phyloP scores from a whole-genome alignment of 1,140 invertebrate genomes.

The Homalodisca vitripennis region DNA sequence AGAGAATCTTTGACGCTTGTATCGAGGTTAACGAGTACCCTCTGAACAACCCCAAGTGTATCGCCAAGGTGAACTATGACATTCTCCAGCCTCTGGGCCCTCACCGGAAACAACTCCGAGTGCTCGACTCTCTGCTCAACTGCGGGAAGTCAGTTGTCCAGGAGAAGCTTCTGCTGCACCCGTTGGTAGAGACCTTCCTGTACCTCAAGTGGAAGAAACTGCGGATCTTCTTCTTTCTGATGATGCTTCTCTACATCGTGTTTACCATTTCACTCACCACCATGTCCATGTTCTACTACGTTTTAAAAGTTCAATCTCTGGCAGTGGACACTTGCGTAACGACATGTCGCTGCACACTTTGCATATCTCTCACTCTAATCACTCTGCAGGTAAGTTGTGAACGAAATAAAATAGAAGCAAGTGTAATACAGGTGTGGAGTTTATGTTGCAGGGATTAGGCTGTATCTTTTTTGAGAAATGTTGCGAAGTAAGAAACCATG shows the following conservation, averaged over 20 bases:
- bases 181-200: constrained; percentile 52
- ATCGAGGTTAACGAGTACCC: constrained; percentile 50
- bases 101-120: constrained; percentile 48
- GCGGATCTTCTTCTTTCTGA: constrained; percentile 48
- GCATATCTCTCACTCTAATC: constrained; percentile 8
- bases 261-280: constrained; percentile 47
- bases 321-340: not conserved
- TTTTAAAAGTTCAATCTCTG: not conserved
- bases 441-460: too few relatives aligned
- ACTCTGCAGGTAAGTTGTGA: constrained; percentile 24
- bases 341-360: constrained; percentile 13
- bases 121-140: constrained; percentile 52
- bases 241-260: constrained; percentile 48
- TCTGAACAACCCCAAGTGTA: constrained; percentile 50
- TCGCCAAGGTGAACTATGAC: constrained; percentile 51
- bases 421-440: too few relatives aligned
- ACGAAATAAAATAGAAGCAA: too few relatives aligned
- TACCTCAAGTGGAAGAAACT: constrained; percentile 52
- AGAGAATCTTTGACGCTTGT: constrained; percentile 52
- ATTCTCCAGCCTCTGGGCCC: constrained; percentile 48
- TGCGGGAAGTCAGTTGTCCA: constrained; percentile 51
- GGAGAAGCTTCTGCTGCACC: constrained; percentile 51
- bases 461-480: too few relatives aligned
- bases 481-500: too few relatives aligned
- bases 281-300: constrained; percentile 26